These are phyloP conservation scores for Ericerus pela DNA, from an alignment of 1,140 invertebrate species.

Conservation along the genomic window DNA sequence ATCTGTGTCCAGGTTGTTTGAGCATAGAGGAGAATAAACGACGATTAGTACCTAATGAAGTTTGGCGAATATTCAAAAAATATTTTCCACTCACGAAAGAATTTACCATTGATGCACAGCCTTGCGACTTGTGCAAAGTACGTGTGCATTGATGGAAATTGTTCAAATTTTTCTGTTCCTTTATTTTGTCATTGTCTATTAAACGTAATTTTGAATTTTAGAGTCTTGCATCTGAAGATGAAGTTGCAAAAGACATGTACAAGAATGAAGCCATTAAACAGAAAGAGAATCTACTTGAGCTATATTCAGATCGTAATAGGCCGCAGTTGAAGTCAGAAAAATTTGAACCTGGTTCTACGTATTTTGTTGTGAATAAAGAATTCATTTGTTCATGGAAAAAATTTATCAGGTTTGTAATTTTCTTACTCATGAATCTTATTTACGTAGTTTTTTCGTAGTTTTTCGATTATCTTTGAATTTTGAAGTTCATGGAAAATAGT, in stretches of 20 bases:
- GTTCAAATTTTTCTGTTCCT: neutral
- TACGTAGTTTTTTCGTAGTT: too few relatives aligned
- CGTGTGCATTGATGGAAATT: neutral
- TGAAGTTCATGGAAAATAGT: too few relatives aligned
- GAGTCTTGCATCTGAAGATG: slow-evolving; percentile 19
- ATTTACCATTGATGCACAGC: slow-evolving; percentile 18
- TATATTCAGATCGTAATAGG: slow-evolving; percentile 17
- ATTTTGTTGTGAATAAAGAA: slow-evolving; percentile 17
- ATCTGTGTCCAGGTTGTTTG: slow-evolving; percentile 21
- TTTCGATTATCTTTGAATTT: too few relatives aligned
- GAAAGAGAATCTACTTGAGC: slow-evolving; percentile 19
- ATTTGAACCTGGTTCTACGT: slow-evolving; percentile 12
- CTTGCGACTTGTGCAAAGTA: slow-evolving; percentile 22
- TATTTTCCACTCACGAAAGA: slow-evolving; percentile 22
- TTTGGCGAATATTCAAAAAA: slow-evolving; percentile 21
- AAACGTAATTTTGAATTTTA: slow-evolving; percentile 12
- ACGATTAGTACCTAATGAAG: slow-evolving; percentile 20
- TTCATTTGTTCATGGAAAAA: slow-evolving; percentile 23
- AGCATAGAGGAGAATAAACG: slow-evolving; percentile 18
- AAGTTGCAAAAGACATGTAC: slow-evolving; percentile 18
- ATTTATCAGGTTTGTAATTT: slow-evolving; percentile 22
- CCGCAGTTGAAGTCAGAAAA: slow-evolving; percentile 5
- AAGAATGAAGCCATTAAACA: slow-evolving; percentile 19
- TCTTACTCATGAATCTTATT: neutral
- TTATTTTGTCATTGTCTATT: slow-evolving; percentile 1